A percentile compares a stretch with the other conserved stretches of the same genome.
Conservation (phyloP, 2,797 vertebrate genomes). For the Nannoperca obscura region DNA sequence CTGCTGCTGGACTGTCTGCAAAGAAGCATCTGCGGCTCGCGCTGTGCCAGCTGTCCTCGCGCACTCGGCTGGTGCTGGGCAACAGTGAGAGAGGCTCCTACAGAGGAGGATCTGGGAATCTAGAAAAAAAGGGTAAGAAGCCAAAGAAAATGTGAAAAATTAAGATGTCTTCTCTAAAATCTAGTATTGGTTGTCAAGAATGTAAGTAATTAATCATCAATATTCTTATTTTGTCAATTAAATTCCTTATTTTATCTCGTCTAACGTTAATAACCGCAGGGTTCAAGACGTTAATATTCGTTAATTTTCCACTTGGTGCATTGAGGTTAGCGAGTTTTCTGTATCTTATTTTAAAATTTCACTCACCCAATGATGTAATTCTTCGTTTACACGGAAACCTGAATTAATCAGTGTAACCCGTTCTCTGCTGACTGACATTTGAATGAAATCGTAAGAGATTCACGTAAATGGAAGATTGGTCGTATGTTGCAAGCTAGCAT, state of each 20-base stretch:
- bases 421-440: background rate
- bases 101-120: conserved; percentile 41
- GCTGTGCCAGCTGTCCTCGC: conserved; percentile 79
- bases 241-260: background rate
- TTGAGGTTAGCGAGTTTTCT: background rate
- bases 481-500: conserved; percentile 13
- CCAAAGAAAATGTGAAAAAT: accelerated
- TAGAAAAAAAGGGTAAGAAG: conserved; percentile 53
- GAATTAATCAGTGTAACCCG: background rate
- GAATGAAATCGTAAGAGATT: background rate
- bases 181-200: background rate
- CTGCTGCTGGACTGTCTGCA: conserved; percentile 15
- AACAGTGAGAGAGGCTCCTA: conserved; percentile 33
- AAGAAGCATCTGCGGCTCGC: conserved; percentile 74
- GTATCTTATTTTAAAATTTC: background rate
- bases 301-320: background rate
- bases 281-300: background rate
- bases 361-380: background rate
- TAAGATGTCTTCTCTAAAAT: accelerated
- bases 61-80: conserved; percentile 64
- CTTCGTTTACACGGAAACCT: background rate
- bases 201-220: background rate
- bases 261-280: background rate
- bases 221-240: background rate
- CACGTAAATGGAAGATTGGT: background rate